Evolutionary conservation across 64 coral and sea anemone species (phyloP).

Genomic region (Porites lutea): DNA sequence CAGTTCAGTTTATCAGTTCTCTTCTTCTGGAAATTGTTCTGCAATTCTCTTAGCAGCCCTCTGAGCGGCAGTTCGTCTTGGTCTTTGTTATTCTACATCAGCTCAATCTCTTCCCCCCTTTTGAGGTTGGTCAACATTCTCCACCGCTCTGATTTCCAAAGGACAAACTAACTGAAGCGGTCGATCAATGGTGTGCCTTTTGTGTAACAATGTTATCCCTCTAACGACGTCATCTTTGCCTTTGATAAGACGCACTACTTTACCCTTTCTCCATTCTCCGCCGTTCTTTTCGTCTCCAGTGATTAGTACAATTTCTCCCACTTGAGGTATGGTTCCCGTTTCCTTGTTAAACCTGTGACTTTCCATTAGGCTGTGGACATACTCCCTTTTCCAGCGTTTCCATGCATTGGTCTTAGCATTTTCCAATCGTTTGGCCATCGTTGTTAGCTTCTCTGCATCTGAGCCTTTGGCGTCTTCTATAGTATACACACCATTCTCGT

Average conservation of each 20-base stretch:
- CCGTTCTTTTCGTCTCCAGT: neutral
- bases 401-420: conserved; percentile 54
- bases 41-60: too few species aligned
- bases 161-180: neutral
- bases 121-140: neutral
- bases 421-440: conserved; percentile 46
- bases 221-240: neutral
- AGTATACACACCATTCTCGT: conserved; percentile 35
- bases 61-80: too few species aligned
- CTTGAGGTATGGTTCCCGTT: conserved; percentile 2
- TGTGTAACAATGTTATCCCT: neutral
- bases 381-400: conserved; percentile 67
- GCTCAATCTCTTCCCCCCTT: neutral
- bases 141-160: neutral
- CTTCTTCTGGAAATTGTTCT: too few species aligned
- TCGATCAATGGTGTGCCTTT: neutral
- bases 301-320: neutral
- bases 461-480: conserved; percentile 63
- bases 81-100: too few species aligned
- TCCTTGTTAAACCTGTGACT: conserved; percentile 67
- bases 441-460: conserved; percentile 62
- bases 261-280: neutral
- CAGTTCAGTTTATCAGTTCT: too few species aligned
- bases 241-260: neutral
- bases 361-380: conserved; percentile 81